Conservation (phyloP, 2,888 invertebrate species). For the Cinara cedri region DNA sequence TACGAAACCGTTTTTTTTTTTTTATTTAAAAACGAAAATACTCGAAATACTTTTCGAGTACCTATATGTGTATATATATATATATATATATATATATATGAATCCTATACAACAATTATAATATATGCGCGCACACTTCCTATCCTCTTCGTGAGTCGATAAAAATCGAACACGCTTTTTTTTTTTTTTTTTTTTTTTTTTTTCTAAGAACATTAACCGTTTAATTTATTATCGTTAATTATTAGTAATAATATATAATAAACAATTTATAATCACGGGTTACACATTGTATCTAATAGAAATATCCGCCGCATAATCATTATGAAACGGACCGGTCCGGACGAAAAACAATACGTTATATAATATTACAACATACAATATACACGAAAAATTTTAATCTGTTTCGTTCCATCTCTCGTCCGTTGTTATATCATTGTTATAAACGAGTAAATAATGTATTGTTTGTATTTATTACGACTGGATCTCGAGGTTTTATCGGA, state of each 20-base stretch:
- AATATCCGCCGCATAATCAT: slow-evolving; percentile 3
- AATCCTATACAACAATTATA: too few relatives aligned
- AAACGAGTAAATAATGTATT: too few relatives aligned
- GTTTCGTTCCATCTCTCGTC: background rate
- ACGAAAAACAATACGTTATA: background rate
- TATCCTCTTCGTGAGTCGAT: background rate
- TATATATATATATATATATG: too few relatives aligned
- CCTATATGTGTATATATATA: too few relatives aligned
- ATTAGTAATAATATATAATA: slow-evolving; percentile 9
- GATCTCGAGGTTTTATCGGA: too few relatives aligned
- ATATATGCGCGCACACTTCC: background rate
- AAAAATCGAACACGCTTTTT: slow-evolving; percentile 2
- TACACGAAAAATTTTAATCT: slow-evolving; percentile 8
- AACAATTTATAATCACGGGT: background rate
- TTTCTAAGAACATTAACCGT: background rate
- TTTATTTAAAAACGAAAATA: too few relatives aligned
- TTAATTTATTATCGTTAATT: slow-evolving; percentile 24
- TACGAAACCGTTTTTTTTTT: too few relatives aligned
- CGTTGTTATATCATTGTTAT: too few relatives aligned
- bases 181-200: too few relatives aligned
- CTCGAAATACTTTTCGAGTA: background rate
- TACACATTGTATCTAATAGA: background rate
- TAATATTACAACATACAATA: background rate
- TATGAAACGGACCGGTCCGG: too few relatives aligned
- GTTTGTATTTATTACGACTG: slow-evolving; percentile 12